phyloP scores from a whole-genome alignment of 2,797 vertebrate genomes.

The Cichlasoma orientale region DNA sequence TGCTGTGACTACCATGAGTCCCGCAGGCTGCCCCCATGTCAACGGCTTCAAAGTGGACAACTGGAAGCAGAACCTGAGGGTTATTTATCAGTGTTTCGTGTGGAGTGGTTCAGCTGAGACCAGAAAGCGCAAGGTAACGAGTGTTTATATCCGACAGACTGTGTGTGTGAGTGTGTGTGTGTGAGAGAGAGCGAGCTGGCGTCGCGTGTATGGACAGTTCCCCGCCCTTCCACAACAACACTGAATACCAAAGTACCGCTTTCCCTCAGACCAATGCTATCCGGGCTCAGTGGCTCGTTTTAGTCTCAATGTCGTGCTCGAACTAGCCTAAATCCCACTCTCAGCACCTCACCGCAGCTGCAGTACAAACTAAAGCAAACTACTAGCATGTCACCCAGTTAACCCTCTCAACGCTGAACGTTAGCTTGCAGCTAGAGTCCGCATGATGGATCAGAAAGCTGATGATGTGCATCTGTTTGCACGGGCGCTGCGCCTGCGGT shows the following conservation, averaged over 20 bases:
- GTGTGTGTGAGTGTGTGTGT: background rate
- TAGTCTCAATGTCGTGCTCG: background rate
- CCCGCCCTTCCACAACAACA: constrained; percentile 58
- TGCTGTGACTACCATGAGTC: constrained; percentile 87
- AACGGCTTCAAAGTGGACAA: constrained; percentile 96
- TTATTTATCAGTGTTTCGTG: constrained; percentile 97
- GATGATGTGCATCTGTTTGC: constrained; percentile 44
- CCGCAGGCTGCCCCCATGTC: constrained; percentile 94
- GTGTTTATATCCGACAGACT: background rate
- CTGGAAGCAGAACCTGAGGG: constrained; percentile 97
- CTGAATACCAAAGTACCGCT: background rate
- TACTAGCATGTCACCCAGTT: background rate
- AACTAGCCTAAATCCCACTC: background rate
- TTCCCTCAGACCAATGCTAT: background rate
- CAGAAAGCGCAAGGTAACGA: constrained; percentile 93
- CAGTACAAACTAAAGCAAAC: background rate
- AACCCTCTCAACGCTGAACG: background rate
- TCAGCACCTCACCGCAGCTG: background rate
- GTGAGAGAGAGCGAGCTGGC: background rate
- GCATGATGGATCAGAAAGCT: constrained; percentile 4
- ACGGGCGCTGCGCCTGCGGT: constrained; percentile 36
- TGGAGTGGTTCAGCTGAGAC: constrained; percentile 95
- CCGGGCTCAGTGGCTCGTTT: background rate
- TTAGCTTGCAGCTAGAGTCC: background rate
- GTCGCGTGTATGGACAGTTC: constrained; percentile 41